Evolutionary conservation across 2,113 vertebrate species (phyloP).

Genomic region (Ptilonorhynchus violaceus): DNA sequence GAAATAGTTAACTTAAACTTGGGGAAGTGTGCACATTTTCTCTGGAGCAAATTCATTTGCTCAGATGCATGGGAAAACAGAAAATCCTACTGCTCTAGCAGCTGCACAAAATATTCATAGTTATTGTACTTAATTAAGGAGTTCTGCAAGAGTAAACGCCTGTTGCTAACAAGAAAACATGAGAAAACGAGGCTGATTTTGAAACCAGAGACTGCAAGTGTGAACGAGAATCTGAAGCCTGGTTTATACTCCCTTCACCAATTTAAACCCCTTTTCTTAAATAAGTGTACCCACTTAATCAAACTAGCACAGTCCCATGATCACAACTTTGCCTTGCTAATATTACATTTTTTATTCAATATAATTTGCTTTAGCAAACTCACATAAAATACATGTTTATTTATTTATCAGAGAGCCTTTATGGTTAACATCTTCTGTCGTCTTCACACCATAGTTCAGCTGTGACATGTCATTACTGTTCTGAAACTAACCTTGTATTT

Average conservation of each 20-base stretch:
- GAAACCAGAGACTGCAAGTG: not conserved
- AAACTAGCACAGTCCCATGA: not conserved
- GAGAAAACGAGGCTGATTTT: not conserved
- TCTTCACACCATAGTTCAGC: not conserved
- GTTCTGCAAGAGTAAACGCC: not conserved
- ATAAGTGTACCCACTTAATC: not conserved
- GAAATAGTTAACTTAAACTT: not conserved
- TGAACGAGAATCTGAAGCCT: not conserved
- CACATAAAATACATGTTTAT: not conserved
- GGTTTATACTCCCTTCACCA: not conserved
- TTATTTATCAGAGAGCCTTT: not conserved
- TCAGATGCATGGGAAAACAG: not conserved
- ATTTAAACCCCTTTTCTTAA: not conserved
- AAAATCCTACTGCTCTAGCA: not conserved
- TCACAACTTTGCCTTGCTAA: not conserved
- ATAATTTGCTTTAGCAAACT: not conserved
- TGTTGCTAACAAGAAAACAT: fast-evolving
- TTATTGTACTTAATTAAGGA: not conserved
- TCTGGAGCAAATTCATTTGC: not conserved
- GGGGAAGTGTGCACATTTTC: not conserved
- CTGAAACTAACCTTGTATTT: not conserved
- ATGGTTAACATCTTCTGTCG: not conserved
- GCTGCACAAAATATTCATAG: not conserved
- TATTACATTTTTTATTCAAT: not conserved
- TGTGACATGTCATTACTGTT: not conserved